Evolutionary conservation across 2,113 vertebrate genomes (phyloP).

Genomic region (Dolichotis patagonum): DNA sequence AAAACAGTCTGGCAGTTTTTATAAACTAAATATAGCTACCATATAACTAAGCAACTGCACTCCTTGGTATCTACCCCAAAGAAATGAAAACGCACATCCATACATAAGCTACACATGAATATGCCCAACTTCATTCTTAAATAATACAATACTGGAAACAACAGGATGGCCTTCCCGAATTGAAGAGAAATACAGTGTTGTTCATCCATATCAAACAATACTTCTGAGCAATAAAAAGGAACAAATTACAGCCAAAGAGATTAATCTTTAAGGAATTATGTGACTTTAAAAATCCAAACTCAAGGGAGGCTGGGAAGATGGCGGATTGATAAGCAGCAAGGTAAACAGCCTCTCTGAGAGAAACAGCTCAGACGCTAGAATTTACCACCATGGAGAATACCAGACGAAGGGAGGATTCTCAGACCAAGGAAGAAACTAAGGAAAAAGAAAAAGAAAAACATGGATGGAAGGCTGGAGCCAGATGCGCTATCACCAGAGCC

Average conservation of each 20-base stretch:
- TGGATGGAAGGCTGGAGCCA: too few relatives aligned
- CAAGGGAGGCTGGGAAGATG: too few relatives aligned
- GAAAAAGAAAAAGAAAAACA: too few relatives aligned
- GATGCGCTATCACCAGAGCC: too few relatives aligned
- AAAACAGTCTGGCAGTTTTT: not conserved
- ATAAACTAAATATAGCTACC: not conserved
- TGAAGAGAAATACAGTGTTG: not conserved
- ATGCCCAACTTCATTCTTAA: not conserved
- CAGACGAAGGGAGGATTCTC: too few relatives aligned
- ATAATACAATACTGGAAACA: not conserved
- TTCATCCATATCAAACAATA: not conserved
- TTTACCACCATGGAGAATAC: too few relatives aligned
- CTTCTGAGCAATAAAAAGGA: not conserved
- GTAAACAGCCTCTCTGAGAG: too few relatives aligned
- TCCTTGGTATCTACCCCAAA: not conserved
- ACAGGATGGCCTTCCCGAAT: not conserved
- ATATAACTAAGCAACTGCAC: not conserved
- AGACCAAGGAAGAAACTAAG: too few relatives aligned
- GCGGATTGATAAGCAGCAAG: too few relatives aligned
- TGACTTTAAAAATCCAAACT: not conserved
- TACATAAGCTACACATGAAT: not conserved
- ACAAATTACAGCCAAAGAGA: not conserved
- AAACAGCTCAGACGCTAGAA: too few relatives aligned
- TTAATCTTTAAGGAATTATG: not conserved
- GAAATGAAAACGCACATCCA: not conserved